Percentiles rank a stretch among this genome's conserved stretches.
Evolutionary conservation across 2,888 invertebrate species (phyloP).

Genomic region (Zaprionus lineosus): DNA sequence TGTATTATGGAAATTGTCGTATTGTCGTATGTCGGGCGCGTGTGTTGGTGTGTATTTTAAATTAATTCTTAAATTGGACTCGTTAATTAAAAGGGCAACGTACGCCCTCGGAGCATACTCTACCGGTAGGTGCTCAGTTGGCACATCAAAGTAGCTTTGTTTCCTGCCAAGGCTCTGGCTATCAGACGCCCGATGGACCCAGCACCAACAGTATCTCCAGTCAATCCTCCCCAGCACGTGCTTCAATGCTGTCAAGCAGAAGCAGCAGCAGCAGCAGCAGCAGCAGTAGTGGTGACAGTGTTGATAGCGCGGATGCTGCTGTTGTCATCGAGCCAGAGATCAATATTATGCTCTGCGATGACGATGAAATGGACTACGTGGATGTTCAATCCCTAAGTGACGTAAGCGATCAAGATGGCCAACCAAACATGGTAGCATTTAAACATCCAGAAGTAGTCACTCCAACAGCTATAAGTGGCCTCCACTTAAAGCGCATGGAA

Average conservation of each 20-base stretch:
- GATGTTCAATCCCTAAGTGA: constrained; percentile 74
- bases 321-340: constrained; percentile 69
- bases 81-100: constrained; percentile 45
- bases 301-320: constrained; percentile 63
- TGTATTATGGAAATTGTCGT: constrained; percentile 45
- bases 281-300: constrained; percentile 38
- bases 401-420: constrained; percentile 22
- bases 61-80: constrained; percentile 23
- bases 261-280: no score
- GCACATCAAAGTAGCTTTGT: constrained; percentile 85
- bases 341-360: constrained; percentile 59
- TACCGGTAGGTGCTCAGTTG: constrained; percentile 82
- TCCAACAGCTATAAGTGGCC: constrained; percentile 41
- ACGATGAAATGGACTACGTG: constrained; percentile 52
- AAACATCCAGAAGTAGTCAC: not conserved
- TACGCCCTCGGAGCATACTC: constrained; percentile 54
- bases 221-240: constrained; percentile 59
- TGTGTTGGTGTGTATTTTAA: constrained; percentile 35
- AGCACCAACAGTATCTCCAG: constrained; percentile 38
- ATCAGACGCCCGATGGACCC: constrained; percentile 89
- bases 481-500: not conserved
- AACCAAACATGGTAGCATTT: not conserved
- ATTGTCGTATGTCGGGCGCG: constrained; percentile 26
- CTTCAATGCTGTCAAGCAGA: constrained; percentile 55
- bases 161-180: constrained; percentile 87